Evolutionary conservation across 2,113 vertebrate genomes (phyloP), one percentile per base, ranked within the genome.

Genomic region (Oceanodroma tethys): DNA sequence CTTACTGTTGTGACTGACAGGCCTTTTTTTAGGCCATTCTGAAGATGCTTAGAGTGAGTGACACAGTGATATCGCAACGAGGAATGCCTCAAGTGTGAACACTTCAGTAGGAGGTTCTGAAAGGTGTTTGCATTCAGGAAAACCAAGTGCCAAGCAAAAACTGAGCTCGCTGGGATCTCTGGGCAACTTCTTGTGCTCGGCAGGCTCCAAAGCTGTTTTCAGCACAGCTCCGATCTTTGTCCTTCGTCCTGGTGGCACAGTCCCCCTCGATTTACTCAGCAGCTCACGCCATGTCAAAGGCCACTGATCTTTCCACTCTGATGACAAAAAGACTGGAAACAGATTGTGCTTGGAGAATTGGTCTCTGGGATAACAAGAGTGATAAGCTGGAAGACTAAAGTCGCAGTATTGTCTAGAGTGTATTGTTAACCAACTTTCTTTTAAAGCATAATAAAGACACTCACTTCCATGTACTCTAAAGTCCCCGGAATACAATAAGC

Each of bases 251-350:
- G 65, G 42, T 92, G 70, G 65, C 13, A 2, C 58, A 40, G 36
- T 84, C 67, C 65, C 56, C 48, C 81, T 66, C 75, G 53, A 89
- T 91, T 95, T 67, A 91, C 81, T 84, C 17, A 22, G 58, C 62
- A 92, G 81, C 59, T 97, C 92, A 94, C 11, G 38, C 62, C 55
- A 29, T 96, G 98, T 97, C 97, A 98, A 95, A 98, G 94, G 94
- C 94, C 95, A 58, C 89, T 98, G 97, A 98, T 98, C 97, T 97
- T 98, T 97, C 92, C 97, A 92, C 76, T 97, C 43, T 47, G 62
- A 85, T 82, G 91, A 96, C 94, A 97, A 97, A 98, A 95, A 95
- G 83, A 80, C 90, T 91, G 89, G 87, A 97, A 98, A 93, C 76
- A 95, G 94, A 97, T 97, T 97, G 93, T 91, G 65, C 86, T 87